Evolutionary conservation across 2,113 vertebrate species (phyloP).

Genomic region (Mustelus asterias): DNA sequence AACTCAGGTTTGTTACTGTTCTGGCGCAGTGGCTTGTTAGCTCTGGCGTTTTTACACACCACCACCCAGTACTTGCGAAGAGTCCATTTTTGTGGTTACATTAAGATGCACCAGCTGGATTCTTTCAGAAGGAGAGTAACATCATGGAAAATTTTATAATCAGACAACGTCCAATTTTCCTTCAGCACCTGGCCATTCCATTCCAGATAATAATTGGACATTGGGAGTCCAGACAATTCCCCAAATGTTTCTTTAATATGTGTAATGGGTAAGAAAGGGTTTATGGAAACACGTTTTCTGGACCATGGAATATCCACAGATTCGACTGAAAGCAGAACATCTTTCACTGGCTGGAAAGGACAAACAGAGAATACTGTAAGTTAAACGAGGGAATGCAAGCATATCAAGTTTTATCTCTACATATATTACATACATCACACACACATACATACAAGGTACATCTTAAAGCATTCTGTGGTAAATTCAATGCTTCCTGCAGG

Average conservation of each 20-base stretch:
- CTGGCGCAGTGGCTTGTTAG: not conserved
- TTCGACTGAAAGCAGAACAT: not conserved
- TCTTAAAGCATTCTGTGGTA: not conserved
- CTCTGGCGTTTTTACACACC: not conserved
- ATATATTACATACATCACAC: too few relatives aligned
- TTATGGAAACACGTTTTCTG: not conserved
- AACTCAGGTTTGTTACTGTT: not conserved
- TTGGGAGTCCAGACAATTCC: too few relatives aligned
- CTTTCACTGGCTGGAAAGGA: constrained; percentile 9
- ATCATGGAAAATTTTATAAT: not conserved
- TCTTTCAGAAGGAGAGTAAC: not conserved
- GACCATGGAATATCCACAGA: too few relatives aligned
- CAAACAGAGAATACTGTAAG: not conserved
- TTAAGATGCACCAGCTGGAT: not conserved
- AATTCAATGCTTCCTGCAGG: not conserved
- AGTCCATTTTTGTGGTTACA: not conserved
- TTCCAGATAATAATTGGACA: not conserved
- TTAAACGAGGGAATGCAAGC: not conserved
- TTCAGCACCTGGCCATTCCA: not conserved
- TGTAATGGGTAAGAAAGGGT: not conserved
- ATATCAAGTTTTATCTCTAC: too few relatives aligned
- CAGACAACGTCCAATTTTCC: not conserved
- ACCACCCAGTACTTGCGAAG: not conserved
- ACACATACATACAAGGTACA: too few relatives aligned
- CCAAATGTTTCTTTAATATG: not conserved